These are phyloP conservation scores for Parnassius smintheus DNA, from an alignment of 2,888 invertebrate genomes.

Conservation along the genomic window DNA sequence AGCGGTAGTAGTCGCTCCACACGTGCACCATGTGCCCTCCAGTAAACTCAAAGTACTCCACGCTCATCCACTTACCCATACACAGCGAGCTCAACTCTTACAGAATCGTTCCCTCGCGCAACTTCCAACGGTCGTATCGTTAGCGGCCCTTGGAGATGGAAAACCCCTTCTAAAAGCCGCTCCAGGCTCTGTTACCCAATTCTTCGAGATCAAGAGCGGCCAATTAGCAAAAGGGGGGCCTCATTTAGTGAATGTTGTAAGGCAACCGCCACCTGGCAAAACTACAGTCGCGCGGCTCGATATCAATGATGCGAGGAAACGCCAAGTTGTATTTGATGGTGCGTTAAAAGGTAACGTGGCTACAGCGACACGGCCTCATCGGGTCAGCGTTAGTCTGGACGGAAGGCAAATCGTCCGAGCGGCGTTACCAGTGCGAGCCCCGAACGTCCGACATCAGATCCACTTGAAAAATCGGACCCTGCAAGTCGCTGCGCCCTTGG, in stretches of 20 bases:
- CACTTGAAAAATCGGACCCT: slow-evolving; percentile 55
- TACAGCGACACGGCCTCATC: slow-evolving; percentile 41
- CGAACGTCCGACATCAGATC: slow-evolving; percentile 54
- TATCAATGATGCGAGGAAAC: slow-evolving; percentile 49
- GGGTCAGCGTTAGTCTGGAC: slow-evolving; percentile 54
- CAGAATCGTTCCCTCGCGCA: slow-evolving; percentile 48
- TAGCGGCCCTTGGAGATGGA: slow-evolving; percentile 57
- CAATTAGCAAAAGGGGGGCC: slow-evolving; percentile 61
- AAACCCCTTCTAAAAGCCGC: slow-evolving; percentile 55
- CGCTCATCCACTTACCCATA: slow-evolving; percentile 61
- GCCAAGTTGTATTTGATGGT: slow-evolving; percentile 48
- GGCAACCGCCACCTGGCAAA: slow-evolving; percentile 60
- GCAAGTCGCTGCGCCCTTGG: slow-evolving; percentile 41
- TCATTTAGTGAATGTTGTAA: slow-evolving; percentile 68
- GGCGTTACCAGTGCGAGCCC: slow-evolving; percentile 43
- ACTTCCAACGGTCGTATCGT: slow-evolving; percentile 61
- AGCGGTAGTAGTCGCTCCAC: slow-evolving; percentile 50
- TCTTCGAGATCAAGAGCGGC: slow-evolving; percentile 68
- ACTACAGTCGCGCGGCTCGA: slow-evolving; percentile 50
- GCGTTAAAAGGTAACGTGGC: slow-evolving; percentile 44
- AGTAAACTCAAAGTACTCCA: slow-evolving; percentile 66
- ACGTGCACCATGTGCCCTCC: slow-evolving; percentile 53
- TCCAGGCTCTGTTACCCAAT: slow-evolving; percentile 61
- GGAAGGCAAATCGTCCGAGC: slow-evolving; percentile 56
- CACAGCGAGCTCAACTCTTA: slow-evolving; percentile 58